Conservation (phyloP, 1,140 invertebrate genomes). For the Drosophila subobscura region DNA sequence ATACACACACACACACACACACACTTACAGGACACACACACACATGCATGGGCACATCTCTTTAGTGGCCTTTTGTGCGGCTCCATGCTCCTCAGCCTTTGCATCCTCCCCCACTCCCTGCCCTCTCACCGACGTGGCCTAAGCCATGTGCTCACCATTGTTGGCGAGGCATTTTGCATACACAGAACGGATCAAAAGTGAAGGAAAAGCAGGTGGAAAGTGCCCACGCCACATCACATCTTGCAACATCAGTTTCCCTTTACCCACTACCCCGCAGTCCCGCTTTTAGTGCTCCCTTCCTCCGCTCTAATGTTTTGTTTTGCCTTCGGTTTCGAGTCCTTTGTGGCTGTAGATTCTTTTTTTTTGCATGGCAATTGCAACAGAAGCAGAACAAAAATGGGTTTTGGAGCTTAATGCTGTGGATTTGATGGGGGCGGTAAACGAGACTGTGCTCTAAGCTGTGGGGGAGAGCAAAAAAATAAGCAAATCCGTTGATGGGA, state of each 20-base stretch:
- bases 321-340: slow-evolving; percentile 69
- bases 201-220: slow-evolving; percentile 12
- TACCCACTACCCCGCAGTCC: not conserved
- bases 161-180: slow-evolving; percentile 46
- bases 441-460: slow-evolving; percentile 15
- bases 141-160: slow-evolving; percentile 34
- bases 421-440: slow-evolving; percentile 13
- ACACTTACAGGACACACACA: slow-evolving; percentile 25
- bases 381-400: slow-evolving; percentile 19
- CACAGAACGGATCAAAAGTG: not conserved
- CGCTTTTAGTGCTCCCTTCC: slow-evolving; percentile 6
- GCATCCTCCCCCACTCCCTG: not conserved
- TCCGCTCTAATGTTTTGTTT: slow-evolving; percentile 52
- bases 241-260: slow-evolving; percentile 4
- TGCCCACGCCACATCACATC: slow-evolving; percentile 10
- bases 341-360: slow-evolving; percentile 60
- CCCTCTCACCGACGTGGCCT: slow-evolving; percentile 27
- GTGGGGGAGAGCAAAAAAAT: not conserved
- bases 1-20: slow-evolving; percentile 39
- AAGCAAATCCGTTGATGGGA: slow-evolving; percentile 30
- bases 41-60: slow-evolving; percentile 43
- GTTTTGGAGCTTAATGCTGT: slow-evolving; percentile 37
- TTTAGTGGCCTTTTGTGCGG: slow-evolving; percentile 68
- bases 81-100: slow-evolving; percentile 4
- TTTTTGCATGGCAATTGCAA: slow-evolving; percentile 45